phyloP scores from a whole-genome alignment of 92 coral and sea anemone genomes.

The Parazoanthus swiftii region DNA sequence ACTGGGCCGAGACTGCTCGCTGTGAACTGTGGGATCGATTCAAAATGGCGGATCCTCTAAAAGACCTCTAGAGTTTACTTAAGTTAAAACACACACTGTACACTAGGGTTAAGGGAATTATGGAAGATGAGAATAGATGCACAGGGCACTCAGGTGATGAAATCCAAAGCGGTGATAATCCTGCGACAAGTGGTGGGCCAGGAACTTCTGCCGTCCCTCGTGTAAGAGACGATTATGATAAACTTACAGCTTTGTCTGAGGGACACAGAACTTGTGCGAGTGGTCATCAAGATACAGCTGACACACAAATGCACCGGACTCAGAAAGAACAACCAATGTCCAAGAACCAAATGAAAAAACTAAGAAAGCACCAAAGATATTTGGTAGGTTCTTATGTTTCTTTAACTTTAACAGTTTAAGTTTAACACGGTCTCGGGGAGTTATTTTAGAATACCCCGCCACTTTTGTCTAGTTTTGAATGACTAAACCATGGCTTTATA shows the following conservation, averaged over 20 bases:
- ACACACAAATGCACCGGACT: neutral
- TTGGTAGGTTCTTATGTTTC: slow-evolving; percentile 53
- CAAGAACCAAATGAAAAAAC: slow-evolving; percentile 74
- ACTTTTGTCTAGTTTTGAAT: no score
- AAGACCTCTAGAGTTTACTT: neutral
- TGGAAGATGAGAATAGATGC: neutral
- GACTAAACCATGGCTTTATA: no score
- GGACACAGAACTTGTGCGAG: neutral
- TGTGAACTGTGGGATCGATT: slow-evolving; percentile 50
- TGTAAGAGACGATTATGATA: no score
- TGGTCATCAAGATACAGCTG: neutral
- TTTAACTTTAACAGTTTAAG: neutral
- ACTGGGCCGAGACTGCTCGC: slow-evolving; percentile 49
- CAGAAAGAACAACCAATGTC: slow-evolving; percentile 48
- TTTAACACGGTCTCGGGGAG: neutral
- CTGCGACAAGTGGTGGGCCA: neutral
- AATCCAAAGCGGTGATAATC: neutral
- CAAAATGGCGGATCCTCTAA: slow-evolving; percentile 69
- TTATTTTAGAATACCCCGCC: no score
- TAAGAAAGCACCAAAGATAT: slow-evolving; percentile 73
- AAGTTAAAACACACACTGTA: neutral
- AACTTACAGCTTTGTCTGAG: no score
- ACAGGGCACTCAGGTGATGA: neutral
- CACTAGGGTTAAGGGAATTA: neutral
- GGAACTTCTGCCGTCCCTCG: no score